Percentiles rank a stretch among this genome's conserved stretches.
Conservation (phyloP, 2,888 invertebrate species). For the Melieria crassipennis region DNA sequence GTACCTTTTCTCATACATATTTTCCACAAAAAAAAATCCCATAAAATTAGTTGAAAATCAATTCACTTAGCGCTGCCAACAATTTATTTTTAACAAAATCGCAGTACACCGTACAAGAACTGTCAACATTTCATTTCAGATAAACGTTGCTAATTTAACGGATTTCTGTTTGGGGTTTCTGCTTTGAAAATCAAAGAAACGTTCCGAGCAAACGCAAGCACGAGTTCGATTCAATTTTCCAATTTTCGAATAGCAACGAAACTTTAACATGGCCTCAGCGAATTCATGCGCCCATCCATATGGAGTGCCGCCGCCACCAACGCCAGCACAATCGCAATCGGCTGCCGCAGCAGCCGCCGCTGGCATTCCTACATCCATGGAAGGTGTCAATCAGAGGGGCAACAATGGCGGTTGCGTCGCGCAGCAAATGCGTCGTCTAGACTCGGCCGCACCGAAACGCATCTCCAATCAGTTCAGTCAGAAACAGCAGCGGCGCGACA, state of each 20-base stretch:
- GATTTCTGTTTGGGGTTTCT: background rate
- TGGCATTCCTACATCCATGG: conserved; percentile 8
- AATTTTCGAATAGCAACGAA: conserved; percentile 1
- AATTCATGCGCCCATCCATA: conserved; percentile 36
- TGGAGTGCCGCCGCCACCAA: conserved; percentile 23
- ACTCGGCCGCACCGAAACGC: conserved; percentile 34
- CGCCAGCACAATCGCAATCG: conserved; percentile 3
- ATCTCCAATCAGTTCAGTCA: conserved; percentile 19
- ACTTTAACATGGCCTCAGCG: conserved; percentile 21
- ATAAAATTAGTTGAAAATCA: too few relatives aligned
- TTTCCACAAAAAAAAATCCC: too few relatives aligned
- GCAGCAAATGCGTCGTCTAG: conserved; percentile 31
- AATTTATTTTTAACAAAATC: too few relatives aligned
- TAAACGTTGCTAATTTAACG: background rate
- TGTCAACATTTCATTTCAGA: background rate
- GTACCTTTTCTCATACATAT: too few relatives aligned
- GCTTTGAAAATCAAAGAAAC: background rate
- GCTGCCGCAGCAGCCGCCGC: conserved; percentile 17
- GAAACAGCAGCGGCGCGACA: conserved; percentile 19
- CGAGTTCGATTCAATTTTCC: background rate
- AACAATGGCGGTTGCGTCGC: conserved; percentile 3
- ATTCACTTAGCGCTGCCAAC: too few relatives aligned
- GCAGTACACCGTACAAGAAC: too few relatives aligned
- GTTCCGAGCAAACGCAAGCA: background rate
- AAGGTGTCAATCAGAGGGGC: conserved; percentile 24